Evolutionary conservation across 37 sponge, comb jelly and placozoan genomes (phyloP), one percentile per base, ranked within the genome.

Genomic region (Agelas oroides): DNA sequence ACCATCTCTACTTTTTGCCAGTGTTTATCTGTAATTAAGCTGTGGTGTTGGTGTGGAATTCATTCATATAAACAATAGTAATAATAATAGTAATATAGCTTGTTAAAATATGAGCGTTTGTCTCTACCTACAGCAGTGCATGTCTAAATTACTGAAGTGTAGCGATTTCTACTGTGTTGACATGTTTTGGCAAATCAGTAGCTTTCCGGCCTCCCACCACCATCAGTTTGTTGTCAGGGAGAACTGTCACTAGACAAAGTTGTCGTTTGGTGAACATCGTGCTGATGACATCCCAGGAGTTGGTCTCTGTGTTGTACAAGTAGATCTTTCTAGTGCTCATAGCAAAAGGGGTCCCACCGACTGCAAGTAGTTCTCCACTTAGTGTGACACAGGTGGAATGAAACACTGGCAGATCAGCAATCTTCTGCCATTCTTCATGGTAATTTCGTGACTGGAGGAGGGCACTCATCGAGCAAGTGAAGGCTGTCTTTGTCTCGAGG

Each of bases 191-290:
- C n/a, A n/a, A n/a, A n/a, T 8, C 8, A 46, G 6, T 46, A 12
- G 3, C 46, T 12, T 3, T 46, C 6, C 8, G 5, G 30, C 31
- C 68, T 67, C 68, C 68, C 68, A 67, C 68, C 31, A 67, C 68
- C 68, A 67, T 31, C 68, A 67, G 68, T 67, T 67, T 27, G 33
- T 67, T 67, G 68, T 5, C 33, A 8, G 68, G 25, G 30, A 27
- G 25, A 33, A 67, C 68, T 67, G 46, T 8, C 46, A 8, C 46
- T 46, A 46, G 46, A 46, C 46, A 46, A 46, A 12, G 6, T 12
- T 3, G 8, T 46, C 46, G 46, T 3, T 3, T 3, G 8, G 46
- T 46, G 46, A 8, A 8, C 63, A 61, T 61, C 12, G 2, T 11
- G 63, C 63, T 61, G 27, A 61, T 25, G 5, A 61, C 63, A 3